Conservation (phyloP, 1,140 invertebrate species). For the Brachionus rubens region DNA sequence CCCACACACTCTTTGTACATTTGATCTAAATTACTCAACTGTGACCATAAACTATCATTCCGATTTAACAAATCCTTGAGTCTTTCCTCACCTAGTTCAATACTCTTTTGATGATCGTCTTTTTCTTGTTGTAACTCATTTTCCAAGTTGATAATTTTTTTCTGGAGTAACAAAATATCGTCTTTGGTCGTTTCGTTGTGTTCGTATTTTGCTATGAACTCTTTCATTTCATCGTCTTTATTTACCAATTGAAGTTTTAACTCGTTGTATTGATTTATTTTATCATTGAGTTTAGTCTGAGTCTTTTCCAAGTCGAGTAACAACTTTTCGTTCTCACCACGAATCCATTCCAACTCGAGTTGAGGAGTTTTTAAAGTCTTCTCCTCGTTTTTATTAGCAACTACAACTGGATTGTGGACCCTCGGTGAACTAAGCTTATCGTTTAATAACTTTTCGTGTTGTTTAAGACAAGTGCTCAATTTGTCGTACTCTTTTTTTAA, state of each 20-base stretch:
- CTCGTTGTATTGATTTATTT: slow-evolving; percentile 26
- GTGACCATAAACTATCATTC: slow-evolving; percentile 31
- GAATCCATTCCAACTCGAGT: slow-evolving; percentile 39
- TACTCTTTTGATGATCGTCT: slow-evolving; percentile 18
- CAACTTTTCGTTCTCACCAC: slow-evolving; percentile 41
- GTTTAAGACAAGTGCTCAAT: slow-evolving; percentile 19
- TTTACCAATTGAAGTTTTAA: background rate
- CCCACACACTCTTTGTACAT: background rate
- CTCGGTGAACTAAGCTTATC: slow-evolving; percentile 7
- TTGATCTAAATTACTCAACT: background rate
- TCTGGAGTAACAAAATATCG: slow-evolving; percentile 12
- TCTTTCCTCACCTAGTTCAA: slow-evolving; percentile 17
- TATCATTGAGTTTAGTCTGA: slow-evolving; percentile 24
- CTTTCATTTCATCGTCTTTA: slow-evolving; percentile 45
- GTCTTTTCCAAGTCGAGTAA: slow-evolving; percentile 39
- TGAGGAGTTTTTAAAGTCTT: slow-evolving; percentile 9
- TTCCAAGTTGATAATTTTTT: slow-evolving; percentile 31
- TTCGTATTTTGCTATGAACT: slow-evolving; percentile 38
- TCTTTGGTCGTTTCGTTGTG: slow-evolving; percentile 29
- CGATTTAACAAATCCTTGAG: slow-evolving; percentile 17
- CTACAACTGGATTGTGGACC: background rate
- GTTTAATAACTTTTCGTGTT: slow-evolving; percentile 8
- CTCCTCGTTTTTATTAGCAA: background rate
- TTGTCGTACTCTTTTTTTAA: slow-evolving; percentile 41
- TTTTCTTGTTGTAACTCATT: background rate